phyloP scores from a whole-genome alignment of 2,797 vertebrate species.

The Discoglossus pictus region DNA sequence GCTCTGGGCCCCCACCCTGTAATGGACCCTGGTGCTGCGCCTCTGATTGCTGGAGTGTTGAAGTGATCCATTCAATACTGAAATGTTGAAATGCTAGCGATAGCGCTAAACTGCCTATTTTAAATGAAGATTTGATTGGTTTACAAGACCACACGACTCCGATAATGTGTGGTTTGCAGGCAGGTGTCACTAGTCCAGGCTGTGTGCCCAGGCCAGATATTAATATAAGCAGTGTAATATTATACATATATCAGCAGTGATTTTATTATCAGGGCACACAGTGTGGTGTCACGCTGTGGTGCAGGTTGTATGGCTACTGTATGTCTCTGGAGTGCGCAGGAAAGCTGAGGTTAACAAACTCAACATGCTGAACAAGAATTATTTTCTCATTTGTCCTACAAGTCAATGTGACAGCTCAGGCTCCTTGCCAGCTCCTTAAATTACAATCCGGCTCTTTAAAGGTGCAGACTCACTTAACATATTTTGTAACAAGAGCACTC shows the following conservation, averaged over 20 bases:
- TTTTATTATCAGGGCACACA: conserved; percentile 1
- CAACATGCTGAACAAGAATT: conserved; percentile 51
- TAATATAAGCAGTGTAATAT: not conserved
- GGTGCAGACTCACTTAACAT: conserved; percentile 38
- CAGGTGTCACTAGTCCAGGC: too few species aligned
- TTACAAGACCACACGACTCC: too few species aligned
- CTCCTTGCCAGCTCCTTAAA: conserved; percentile 57
- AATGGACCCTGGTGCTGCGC: too few species aligned
- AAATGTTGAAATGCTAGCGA: too few species aligned
- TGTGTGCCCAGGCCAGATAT: not conserved
- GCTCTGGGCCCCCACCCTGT: too few species aligned
- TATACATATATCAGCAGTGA: not conserved
- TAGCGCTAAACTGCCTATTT: too few species aligned
- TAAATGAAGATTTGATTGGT: too few species aligned
- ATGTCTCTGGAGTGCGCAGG: conserved; percentile 26
- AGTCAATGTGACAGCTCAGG: conserved; percentile 59
- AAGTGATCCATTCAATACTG: too few species aligned
- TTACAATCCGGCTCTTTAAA: conserved; percentile 64
- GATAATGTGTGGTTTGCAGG: too few species aligned
- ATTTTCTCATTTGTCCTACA: conserved; percentile 51
- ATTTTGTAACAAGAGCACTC: conserved; percentile 34
- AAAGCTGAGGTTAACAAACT: conserved; percentile 51
- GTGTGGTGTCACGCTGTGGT: not conserved
- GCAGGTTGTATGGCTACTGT: conserved; percentile 12
- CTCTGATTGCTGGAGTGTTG: too few species aligned